Evolutionary conservation across 2,797 vertebrate species (phyloP), one percentile per base, ranked within the genome.

Genomic region (Sebastes trivittatus): DNA sequence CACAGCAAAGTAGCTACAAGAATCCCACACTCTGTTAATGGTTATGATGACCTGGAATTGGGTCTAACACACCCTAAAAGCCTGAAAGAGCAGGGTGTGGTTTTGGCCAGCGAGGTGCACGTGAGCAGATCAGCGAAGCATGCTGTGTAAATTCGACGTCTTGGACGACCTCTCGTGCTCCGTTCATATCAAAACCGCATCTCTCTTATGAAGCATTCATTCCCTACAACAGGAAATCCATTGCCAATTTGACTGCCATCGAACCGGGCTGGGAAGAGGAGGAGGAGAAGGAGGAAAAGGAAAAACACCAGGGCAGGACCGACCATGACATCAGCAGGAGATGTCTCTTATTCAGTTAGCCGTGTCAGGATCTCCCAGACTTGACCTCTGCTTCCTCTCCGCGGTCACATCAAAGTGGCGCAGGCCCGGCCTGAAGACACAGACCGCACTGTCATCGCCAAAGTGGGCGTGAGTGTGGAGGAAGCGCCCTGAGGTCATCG

Each of bases 351-450:
- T 77, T 73, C 54, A 70, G 67, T 68, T 64, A 60, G 55, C 59
- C 55, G 8, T 72, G 82, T 85, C 82, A 81, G 81, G 75, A 91
- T 88, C 88, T 85, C 86, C 72, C 84, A 58, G 63, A 72, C 77
- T 67, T 84, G 78, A 87, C 87, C 86, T 82, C 66, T 25, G 42
- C 85, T 89, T 91, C 89, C 89, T 91, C 80, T 80, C 73, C 75
- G 88, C 11, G 80, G 87, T 83, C 77, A 60, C 69, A 82, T 87
- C 79, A 87, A 83, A 83, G 69, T 4, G 20, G 16, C 58, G 30
- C 68, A n/a, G 62, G 55, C 20, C 69, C 2, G 22, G 32, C 49
- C 73, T 27, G 25, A 72, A 81, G 81, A 87, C 70, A 56, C 56
- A 78, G 42, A 81, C 66, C 72, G 27, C 61, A 2, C 66, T 73